Conservation (phyloP, 2,888 invertebrate genomes). For the Dromius quadrimaculatus region DNA sequence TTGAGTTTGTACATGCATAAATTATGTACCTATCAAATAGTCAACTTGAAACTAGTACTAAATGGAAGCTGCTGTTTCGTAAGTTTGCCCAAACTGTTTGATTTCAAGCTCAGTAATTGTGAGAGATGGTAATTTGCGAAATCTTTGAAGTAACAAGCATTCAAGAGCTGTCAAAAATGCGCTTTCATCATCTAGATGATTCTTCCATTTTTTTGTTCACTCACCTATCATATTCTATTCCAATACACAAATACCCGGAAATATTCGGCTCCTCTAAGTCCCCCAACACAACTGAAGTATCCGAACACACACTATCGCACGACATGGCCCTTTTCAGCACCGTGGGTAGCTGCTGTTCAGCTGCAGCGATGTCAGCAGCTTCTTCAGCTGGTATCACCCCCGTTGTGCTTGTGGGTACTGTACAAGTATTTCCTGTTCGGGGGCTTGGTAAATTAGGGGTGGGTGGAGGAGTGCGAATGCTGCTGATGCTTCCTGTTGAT, state of each 20-base stretch:
- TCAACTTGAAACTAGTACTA: too few species aligned
- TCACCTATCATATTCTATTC: constrained; percentile 83
- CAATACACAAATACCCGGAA: constrained; percentile 82
- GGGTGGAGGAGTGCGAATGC: constrained; percentile 23
- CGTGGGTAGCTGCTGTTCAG: constrained; percentile 60
- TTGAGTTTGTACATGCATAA: too few species aligned
- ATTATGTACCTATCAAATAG: too few species aligned
- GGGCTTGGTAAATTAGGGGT: constrained; percentile 16
- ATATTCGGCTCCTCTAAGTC: constrained; percentile 79
- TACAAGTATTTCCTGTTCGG: background rate
- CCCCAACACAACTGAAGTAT: constrained; percentile 79
- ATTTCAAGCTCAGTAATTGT: too few species aligned
- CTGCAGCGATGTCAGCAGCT: constrained; percentile 56
- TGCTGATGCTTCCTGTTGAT: background rate
- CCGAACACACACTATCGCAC: constrained; percentile 85
- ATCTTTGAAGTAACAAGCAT: background rate
- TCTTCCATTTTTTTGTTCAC: too few species aligned
- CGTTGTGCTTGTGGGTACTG: constrained; percentile 21
- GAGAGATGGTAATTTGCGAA: too few species aligned
- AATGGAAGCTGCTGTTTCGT: too few species aligned
- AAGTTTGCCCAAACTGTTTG: too few species aligned
- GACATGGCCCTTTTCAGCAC: constrained; percentile 77
- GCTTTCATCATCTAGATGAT: too few species aligned
- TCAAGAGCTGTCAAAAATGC: background rate
- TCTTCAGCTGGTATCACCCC: constrained; percentile 46